Conservation (phyloP, 2,888 invertebrate genomes). For the Pristionchus japonicus region DNA sequence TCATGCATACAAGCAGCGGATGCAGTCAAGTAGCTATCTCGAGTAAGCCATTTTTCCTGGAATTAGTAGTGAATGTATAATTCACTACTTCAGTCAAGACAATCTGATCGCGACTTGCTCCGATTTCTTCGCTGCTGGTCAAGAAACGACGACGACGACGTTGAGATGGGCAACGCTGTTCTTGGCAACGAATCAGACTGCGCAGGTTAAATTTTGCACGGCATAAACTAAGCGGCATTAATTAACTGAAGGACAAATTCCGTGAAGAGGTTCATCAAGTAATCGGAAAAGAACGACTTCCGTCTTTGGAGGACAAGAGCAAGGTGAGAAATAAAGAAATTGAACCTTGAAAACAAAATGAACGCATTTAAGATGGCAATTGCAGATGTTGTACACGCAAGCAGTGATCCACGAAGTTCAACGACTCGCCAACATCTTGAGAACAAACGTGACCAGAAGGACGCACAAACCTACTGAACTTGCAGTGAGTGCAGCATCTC, state of each 20-base stretch:
- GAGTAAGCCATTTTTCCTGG: background rate
- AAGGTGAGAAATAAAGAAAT: background rate
- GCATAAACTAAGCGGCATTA: no score
- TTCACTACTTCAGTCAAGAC: background rate
- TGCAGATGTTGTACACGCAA: background rate
- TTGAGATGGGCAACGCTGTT: no score
- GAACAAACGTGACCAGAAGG: background rate
- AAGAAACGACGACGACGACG: no score
- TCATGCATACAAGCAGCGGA: background rate
- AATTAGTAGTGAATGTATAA: no score
- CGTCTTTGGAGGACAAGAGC: background rate
- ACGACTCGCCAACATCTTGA: background rate
- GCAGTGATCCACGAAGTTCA: background rate
- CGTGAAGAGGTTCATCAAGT: background rate
- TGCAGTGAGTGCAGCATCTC: background rate
- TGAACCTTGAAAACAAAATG: background rate
- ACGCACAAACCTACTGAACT: background rate
- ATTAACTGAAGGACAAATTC: background rate
- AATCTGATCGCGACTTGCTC: background rate
- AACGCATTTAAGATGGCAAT: background rate
- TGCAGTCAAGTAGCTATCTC: background rate
- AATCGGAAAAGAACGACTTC: background rate
- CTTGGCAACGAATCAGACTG: background rate
- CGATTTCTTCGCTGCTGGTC: conserved; percentile 2
- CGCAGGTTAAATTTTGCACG: no score